Evolutionary conservation across 1,140 invertebrate genomes (phyloP).

Genomic region (Drosophila varians): DNA sequence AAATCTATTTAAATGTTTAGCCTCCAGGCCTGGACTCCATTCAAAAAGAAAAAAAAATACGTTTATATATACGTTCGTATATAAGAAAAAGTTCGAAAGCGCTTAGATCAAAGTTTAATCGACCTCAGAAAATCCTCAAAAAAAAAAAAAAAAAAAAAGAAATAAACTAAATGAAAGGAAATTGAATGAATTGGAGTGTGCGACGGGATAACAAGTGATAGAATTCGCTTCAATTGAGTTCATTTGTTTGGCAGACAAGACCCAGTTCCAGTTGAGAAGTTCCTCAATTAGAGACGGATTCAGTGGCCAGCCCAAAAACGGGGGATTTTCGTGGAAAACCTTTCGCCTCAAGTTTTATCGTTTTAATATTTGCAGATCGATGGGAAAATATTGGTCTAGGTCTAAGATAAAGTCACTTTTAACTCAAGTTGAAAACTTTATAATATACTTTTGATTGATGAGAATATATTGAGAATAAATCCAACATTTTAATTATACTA

Average conservation of each 20-base stretch:
- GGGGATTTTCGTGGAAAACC: background rate
- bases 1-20: constrained; percentile 46
- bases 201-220: constrained; percentile 23
- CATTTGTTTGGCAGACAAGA: background rate
- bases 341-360: too few relatives aligned
- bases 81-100: constrained; percentile 25
- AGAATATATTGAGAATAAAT: too few relatives aligned
- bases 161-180: constrained; percentile 7
- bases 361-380: too few relatives aligned
- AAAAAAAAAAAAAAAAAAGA: constrained; percentile 4
- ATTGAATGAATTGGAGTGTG: constrained; percentile 33
- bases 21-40: constrained; percentile 2
- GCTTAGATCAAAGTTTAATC: constrained; percentile 52
- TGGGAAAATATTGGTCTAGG: too few relatives aligned
- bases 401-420: too few relatives aligned
- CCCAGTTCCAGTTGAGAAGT: constrained; percentile 1
- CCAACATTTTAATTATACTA: too few relatives aligned
- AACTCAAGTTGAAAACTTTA: too few relatives aligned
- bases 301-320: background rate
- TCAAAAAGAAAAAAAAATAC: constrained; percentile 10
- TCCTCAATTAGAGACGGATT: constrained; percentile 2
- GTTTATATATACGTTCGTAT: background rate
- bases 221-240: constrained; percentile 25
- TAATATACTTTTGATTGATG: too few relatives aligned
- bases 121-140: constrained; percentile 12